These are phyloP conservation scores for Enteromius treurensis DNA, from an alignment of 2,797 vertebrate genomes.

Conservation along the genomic window DNA sequence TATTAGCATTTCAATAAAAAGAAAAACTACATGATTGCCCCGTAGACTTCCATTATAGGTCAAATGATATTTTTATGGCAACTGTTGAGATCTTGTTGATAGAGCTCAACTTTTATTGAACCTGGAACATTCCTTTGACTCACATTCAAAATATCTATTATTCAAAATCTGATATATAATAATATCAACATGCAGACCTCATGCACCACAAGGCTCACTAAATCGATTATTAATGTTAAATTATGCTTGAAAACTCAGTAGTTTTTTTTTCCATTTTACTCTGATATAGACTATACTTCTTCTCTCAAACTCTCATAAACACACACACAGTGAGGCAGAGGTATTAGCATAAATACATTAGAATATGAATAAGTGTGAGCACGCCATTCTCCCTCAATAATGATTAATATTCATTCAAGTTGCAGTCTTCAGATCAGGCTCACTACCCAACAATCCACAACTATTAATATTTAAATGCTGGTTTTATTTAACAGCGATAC, in stretches of 20 bases:
- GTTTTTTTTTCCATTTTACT: slow-evolving; percentile 27
- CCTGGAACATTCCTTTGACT: slow-evolving; percentile 17
- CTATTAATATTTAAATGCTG: slow-evolving; percentile 70
- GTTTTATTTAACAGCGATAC: slow-evolving; percentile 64
- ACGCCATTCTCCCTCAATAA: slow-evolving; percentile 53
- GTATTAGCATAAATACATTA: slow-evolving; percentile 64
- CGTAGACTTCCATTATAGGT: neutral
- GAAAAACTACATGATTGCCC: neutral
- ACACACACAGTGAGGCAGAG: slow-evolving; percentile 23
- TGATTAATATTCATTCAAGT: slow-evolving; percentile 62
- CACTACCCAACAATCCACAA: slow-evolving; percentile 59
- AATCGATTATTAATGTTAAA: slow-evolving; percentile 42
- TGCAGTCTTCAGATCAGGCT: slow-evolving; percentile 58
- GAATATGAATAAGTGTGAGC: slow-evolving; percentile 61
- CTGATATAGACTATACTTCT: slow-evolving; percentile 46
- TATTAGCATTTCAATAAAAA: neutral
- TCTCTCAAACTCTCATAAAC: slow-evolving; percentile 50
- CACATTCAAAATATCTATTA: slow-evolving; percentile 2
- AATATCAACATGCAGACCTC: slow-evolving; percentile 11
- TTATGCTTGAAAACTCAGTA: slow-evolving; percentile 39
- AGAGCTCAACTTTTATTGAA: slow-evolving; percentile 10
- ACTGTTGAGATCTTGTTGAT: neutral
- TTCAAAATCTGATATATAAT: slow-evolving; percentile 9
- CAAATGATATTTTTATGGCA: neutral
- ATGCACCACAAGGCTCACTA: neutral